Base-by-base conservation (phyloP, 2,797 vertebrate genomes). In the Pogoniulus pusillus region DNA sequence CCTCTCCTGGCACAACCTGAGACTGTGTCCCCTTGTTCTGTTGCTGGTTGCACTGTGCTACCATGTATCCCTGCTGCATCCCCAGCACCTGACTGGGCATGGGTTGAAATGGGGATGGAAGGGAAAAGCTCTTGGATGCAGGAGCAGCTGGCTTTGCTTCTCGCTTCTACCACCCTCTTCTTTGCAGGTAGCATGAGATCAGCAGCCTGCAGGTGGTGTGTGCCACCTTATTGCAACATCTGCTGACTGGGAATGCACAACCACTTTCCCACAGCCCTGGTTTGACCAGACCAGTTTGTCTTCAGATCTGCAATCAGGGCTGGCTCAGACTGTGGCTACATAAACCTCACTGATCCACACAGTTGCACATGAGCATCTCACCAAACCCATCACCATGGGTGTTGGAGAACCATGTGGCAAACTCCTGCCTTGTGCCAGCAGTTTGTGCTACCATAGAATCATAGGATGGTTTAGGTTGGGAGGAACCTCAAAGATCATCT, bases 31-130 rank as follows among this genome's bases (percentile, higher is more conserved):
- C n/a, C n/a, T n/a, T n/a, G n/a, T n/a, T n/a, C n/a, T n/a, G n/a
- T n/a, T n/a, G n/a, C n/a, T n/a, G n/a, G n/a, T n/a, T n/a, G 9
- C 15, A 10, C 12, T 0, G 13, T 1, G 0, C 10, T 9, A 54
- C 24, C 39, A 15, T 2, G 16, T 24, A 30, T 47, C 6, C 8
- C 34, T 9, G 41, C 18, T 45, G n/a, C 63, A 53, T 30, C 63
- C 19, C 15, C 58, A 9, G 35, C 10, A 4, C 32, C 22, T 20
- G 0, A 6, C 13, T 6, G 60, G 49, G 58, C 53, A 26, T 0
- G 2, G 30, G 32, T 30, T 1, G 69, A 53, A 12, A 0, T 7
- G 3, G 11, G 4, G 12, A 3, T 16, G 39, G 51, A 39, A 63
- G 23, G 23, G 47, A 60, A 43, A 78, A 60, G 6, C 6, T 55